Base-by-base conservation (phyloP, 2,888 invertebrate species). In the Eupelmus urozonus region DNA sequence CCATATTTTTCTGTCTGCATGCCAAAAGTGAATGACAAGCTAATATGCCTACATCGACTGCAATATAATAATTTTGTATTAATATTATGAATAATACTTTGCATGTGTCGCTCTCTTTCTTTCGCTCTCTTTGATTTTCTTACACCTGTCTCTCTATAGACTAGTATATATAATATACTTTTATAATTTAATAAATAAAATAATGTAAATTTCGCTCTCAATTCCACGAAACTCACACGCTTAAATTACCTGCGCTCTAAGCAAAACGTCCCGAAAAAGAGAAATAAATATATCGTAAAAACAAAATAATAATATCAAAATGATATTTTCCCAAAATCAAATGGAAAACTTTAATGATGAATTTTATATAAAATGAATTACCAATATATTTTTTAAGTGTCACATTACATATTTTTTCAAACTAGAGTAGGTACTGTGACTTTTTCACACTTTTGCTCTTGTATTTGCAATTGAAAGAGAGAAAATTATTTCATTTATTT, bases 1-100 rank as follows among this genome's bases (percentile, higher is more conserved):
- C n/a, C 18, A 18, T 13, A 20, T n/a, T 53, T 25, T 13, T 29
- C 13, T 13, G 42, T 62, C 51, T 80, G 84, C 83, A 84, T 84
- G 85, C 29, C 40, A 53, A 78, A 75, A 70, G 59, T 81, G 83
- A 83, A 84, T 85, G 85, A 79, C 80, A 78, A 78, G 76, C 80
- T 49, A 75, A 82, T 73, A 80, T 83, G 82, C 78, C 59, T 82
- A 55, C 16, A 57, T 66, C 73, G 67, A 69, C 69, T 57, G 53
- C 66, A 63, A 42, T 70, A 73, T 78, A 76, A 34, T 34, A 34
- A 34, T 34, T 34, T 34, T 63, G 40, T 67, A 34, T 45, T 45
- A 13, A 34, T 34, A 34, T 34, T 5, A 34, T 9, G 34, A 34
- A 5, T 34, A 34, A 3, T 45, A 7, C 13, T 45, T 62, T 78